A percentile compares a stretch with the other conserved stretches of the same genome.
Evolutionary conservation across 1,140 invertebrate genomes (phyloP).

Genomic region (Amyelois transitella): DNA sequence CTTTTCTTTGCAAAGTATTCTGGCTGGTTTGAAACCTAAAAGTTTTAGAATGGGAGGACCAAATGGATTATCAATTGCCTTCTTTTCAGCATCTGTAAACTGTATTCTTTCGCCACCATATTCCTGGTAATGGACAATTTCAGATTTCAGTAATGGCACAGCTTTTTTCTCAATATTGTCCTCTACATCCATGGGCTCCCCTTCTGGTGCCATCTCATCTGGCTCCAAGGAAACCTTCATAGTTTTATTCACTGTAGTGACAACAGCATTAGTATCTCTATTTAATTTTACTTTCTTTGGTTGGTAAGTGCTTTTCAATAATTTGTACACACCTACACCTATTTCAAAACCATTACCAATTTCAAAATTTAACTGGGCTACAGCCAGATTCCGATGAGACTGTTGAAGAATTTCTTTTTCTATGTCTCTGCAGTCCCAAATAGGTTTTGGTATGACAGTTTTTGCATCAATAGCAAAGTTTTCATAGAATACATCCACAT

Average conservation of each 20-base stretch:
- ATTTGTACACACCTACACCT: slow-evolving; percentile 50
- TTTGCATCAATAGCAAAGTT: slow-evolving; percentile 46
- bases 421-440: slow-evolving; percentile 36
- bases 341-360: slow-evolving; percentile 50
- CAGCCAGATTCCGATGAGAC: slow-evolving; percentile 50
- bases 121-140: slow-evolving; percentile 45
- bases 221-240: slow-evolving; percentile 32
- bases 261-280: slow-evolving; percentile 46
- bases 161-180: slow-evolving; percentile 18
- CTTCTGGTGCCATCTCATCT: not conserved
- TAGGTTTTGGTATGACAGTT: slow-evolving; percentile 39
- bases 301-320: slow-evolving; percentile 36
- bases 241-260: slow-evolving; percentile 48
- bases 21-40: slow-evolving; percentile 59
- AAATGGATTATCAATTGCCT: slow-evolving; percentile 54
- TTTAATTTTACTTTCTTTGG: slow-evolving; percentile 43
- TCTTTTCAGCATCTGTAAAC: slow-evolving; percentile 56
- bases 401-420: slow-evolving; percentile 45
- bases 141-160: slow-evolving; percentile 52
- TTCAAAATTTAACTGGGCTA: slow-evolving; percentile 50
- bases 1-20: slow-evolving; percentile 53
- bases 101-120: slow-evolving; percentile 52
- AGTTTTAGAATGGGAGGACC: slow-evolving; percentile 53
- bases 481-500: slow-evolving; percentile 43
- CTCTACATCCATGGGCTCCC: slow-evolving; percentile 20